These are phyloP conservation scores for Neosilurus hyrtlii DNA, from an alignment of 2,797 vertebrate species.

Conservation along the genomic window DNA sequence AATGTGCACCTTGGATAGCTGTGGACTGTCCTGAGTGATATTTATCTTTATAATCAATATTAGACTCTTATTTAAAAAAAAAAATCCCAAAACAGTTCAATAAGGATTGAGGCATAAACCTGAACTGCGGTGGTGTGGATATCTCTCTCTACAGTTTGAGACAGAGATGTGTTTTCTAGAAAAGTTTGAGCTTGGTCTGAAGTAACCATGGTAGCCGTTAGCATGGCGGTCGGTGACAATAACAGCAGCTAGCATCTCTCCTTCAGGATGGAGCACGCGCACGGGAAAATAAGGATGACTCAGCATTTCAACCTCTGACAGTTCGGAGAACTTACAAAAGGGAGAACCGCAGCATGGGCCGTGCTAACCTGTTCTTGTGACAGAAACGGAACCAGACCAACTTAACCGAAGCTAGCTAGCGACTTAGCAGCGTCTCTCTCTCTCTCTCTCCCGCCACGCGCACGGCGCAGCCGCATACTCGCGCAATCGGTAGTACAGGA, in stretches of 20 bases:
- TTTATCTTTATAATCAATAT: too few relatives aligned
- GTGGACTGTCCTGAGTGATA: too few relatives aligned
- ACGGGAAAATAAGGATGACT: too few relatives aligned
- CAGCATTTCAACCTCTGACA: not conserved
- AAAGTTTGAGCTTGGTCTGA: not conserved
- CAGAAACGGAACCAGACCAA: not conserved
- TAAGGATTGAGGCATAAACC: too few relatives aligned
- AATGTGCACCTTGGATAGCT: too few relatives aligned
- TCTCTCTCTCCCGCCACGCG: constrained; percentile 21
- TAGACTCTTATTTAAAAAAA: too few relatives aligned
- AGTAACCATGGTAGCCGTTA: constrained; percentile 1
- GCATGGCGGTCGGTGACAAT: not conserved
- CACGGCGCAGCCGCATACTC: not conserved
- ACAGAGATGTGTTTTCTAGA: not conserved
- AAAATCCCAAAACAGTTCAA: too few relatives aligned
- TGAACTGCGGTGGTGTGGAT: not conserved
- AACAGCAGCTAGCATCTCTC: not conserved
- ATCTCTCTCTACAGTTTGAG: not conserved
- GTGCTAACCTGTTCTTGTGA: not conserved
- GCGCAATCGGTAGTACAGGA: not conserved
- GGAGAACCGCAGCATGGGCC: fast-evolving
- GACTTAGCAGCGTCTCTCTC: constrained; percentile 8
- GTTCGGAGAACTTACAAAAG: too few relatives aligned
- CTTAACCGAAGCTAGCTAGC: not conserved
- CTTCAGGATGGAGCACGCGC: not conserved